Percentiles rank a stretch among this genome's conserved stretches.
Evolutionary conservation across 2,113 vertebrate genomes (phyloP).

Genomic region (Micronisus gabar): DNA sequence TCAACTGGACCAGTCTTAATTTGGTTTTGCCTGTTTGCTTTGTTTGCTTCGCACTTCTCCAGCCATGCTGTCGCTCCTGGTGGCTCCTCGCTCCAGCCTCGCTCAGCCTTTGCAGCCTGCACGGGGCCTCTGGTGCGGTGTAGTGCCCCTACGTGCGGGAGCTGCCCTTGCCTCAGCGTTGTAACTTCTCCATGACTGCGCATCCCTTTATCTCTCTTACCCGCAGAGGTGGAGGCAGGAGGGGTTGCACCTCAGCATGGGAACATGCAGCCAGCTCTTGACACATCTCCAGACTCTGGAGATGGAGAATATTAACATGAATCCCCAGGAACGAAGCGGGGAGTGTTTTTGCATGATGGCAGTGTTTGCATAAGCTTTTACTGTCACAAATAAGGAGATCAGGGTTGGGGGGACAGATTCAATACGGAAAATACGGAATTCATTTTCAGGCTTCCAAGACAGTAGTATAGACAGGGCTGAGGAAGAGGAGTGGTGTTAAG

Average conservation of each 20-base stretch:
- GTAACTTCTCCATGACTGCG: fast-evolving
- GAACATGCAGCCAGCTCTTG: neutral
- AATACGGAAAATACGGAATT: neutral
- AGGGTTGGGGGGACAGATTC: neutral
- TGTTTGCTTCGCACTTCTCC: neutral
- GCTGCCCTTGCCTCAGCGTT: neutral
- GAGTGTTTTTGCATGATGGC: neutral
- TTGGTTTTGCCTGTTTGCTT: neutral
- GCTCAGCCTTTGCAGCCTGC: neutral
- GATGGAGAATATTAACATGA: neutral
- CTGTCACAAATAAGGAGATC: neutral
- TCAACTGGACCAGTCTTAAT: neutral
- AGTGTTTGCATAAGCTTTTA: neutral
- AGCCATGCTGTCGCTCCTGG: neutral
- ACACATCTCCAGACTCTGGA: neutral
- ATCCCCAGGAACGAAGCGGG: neutral
- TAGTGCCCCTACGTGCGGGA: fast-evolving
- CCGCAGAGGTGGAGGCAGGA: neutral
- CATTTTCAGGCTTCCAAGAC: neutral
- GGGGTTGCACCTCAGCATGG: neutral
- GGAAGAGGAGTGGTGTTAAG: neutral
- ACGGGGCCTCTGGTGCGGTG: fast-evolving
- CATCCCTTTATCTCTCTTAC: neutral
- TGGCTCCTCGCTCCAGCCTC: neutral
- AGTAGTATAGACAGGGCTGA: neutral